phyloP scores from a whole-genome alignment of 2,797 vertebrate species.

The Lemur catta region DNA sequence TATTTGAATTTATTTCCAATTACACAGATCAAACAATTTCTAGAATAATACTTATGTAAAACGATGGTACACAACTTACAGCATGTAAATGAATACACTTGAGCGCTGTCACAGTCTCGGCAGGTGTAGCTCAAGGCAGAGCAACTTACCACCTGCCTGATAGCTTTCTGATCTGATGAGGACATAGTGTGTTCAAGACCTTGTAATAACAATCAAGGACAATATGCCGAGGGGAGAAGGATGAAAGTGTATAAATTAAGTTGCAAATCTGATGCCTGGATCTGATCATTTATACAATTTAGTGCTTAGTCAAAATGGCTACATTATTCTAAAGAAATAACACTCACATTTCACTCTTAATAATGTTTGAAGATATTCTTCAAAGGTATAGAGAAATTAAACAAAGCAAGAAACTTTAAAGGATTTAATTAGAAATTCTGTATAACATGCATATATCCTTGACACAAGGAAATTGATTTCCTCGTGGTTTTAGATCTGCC shows the following conservation, averaged over 20 bases:
- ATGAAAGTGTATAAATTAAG: slow-evolving; percentile 48
- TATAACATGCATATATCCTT: not conserved
- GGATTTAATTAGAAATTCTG: slow-evolving; percentile 51
- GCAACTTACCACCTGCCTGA: not conserved
- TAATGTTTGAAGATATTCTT: slow-evolving; percentile 57
- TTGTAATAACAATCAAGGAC: slow-evolving; percentile 38
- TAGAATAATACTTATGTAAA: not conserved
- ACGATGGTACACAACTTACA: not conserved
- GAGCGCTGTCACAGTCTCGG: slow-evolving; percentile 8
- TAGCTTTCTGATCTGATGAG: slow-evolving; percentile 7
- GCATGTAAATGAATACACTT: slow-evolving; percentile 37
- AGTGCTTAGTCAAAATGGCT: slow-evolving; percentile 48
- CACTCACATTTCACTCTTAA: slow-evolving; percentile 33
- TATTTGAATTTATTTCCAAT: slow-evolving; percentile 38
- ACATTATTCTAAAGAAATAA: slow-evolving; percentile 48
- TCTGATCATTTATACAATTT: slow-evolving; percentile 42
- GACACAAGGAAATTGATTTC: slow-evolving; percentile 61
- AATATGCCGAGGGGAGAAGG: not conserved
- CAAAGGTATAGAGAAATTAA: slow-evolving; percentile 47
- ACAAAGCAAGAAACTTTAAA: slow-evolving; percentile 45
- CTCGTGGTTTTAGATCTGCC: slow-evolving; percentile 51
- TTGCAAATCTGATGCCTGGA: slow-evolving; percentile 30
- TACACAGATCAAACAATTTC: slow-evolving; percentile 37
- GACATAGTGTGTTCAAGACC: slow-evolving; percentile 8
- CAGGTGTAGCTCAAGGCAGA: slow-evolving; percentile 10